Conservation (phyloP, 2,888 invertebrate genomes). For the Lagria hirta region DNA sequence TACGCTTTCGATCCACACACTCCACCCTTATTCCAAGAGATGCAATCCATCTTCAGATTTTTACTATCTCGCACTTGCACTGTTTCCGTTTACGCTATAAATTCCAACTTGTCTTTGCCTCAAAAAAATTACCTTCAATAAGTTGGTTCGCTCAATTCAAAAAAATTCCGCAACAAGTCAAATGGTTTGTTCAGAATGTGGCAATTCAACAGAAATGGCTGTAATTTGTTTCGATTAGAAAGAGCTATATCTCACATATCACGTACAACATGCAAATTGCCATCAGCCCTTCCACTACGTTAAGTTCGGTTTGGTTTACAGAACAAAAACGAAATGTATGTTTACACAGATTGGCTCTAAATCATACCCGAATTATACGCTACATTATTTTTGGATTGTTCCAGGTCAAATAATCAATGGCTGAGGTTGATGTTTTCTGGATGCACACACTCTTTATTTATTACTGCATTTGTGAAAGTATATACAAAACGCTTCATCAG, state of each 20-base stretch:
- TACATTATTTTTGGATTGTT: constrained; percentile 52
- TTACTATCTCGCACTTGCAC: constrained; percentile 24
- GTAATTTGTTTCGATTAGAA: constrained; percentile 18
- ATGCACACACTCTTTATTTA: no score
- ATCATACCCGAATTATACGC: constrained; percentile 50
- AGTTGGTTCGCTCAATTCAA: no score
- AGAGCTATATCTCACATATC: constrained; percentile 38
- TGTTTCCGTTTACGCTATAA: no score
- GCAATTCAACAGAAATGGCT: constrained; percentile 18
- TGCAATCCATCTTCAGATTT: constrained; percentile 24
- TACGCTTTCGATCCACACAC: constrained; percentile 35
- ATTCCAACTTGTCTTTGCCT: no score
- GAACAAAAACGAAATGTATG: constrained; percentile 46
- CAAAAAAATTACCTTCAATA: no score
- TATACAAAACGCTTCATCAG: no score
- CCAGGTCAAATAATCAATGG: no score
- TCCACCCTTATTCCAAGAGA: neutral
- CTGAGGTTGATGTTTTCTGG: no score
- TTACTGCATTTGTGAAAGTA: no score
- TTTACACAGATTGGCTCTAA: constrained; percentile 48
- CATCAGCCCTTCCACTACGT: constrained; percentile 29
- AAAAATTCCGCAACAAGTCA: no score
- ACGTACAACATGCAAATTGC: constrained; percentile 49
- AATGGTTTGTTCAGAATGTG: constrained; percentile 15
- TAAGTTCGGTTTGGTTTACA: constrained; percentile 37